These are phyloP conservation scores for Monochamus saltuarius DNA, from an alignment of 1,140 invertebrate species.

Conservation along the genomic window DNA sequence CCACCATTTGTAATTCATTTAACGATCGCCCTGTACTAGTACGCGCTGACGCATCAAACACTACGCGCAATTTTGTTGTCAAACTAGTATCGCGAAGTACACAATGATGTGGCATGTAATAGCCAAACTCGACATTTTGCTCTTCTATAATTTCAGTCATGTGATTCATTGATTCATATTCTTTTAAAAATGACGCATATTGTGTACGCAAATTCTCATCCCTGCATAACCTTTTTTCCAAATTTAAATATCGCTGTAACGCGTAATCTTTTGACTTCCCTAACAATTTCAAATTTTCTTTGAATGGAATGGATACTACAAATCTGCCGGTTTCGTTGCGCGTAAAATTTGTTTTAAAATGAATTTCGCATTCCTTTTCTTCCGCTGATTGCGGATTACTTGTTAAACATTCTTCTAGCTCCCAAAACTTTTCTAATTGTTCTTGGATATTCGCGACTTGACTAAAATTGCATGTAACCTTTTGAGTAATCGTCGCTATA, in stretches of 20 bases:
- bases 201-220: neutral
- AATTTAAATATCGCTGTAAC: neutral
- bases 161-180: constrained; percentile 13
- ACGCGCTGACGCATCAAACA: constrained; percentile 38
- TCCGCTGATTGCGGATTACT: neutral
- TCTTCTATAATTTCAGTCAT: neutral
- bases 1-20: constrained; percentile 46
- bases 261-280: constrained; percentile 12
- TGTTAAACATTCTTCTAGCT: constrained; percentile 19
- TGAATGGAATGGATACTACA: constrained; percentile 18
- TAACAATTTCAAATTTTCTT: neutral
- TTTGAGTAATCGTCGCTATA: neutral
- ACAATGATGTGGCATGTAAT: constrained; percentile 45
- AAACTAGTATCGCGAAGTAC: constrained; percentile 30
- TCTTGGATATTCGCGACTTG: neutral
- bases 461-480: neutral
- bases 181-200: constrained; percentile 4
- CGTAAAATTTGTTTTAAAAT: constrained; percentile 16
- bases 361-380: constrained; percentile 17
- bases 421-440: constrained; percentile 20
- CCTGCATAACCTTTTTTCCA: neutral
- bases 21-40: constrained; percentile 39
- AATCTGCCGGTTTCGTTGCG: constrained; percentile 9
- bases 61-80: constrained; percentile 34
- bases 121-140: neutral